A percentile compares a stretch with the other conserved stretches of the same genome.
phyloP scores from a whole-genome alignment of 2,888 invertebrate species.

The Drosophila merina region DNA sequence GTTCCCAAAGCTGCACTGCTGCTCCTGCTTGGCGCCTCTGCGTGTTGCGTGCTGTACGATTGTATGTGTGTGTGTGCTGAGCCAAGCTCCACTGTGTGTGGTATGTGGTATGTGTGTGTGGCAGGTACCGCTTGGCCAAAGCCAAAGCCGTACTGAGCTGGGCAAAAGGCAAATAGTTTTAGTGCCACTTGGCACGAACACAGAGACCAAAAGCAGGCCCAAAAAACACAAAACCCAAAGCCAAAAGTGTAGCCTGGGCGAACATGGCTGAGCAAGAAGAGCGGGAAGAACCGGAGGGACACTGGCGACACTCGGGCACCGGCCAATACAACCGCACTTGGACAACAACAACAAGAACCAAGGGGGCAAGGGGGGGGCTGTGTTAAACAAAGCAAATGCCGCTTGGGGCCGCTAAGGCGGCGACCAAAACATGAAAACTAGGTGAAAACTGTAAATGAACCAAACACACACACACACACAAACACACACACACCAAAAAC shows the following conservation, averaged over 20 bases:
- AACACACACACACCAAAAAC: constrained; percentile 1
- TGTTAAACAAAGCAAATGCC: constrained; percentile 2
- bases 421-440: constrained; percentile 61
- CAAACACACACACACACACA: constrained; percentile 20
- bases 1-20: constrained; percentile 28
- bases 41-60: constrained; percentile 35
- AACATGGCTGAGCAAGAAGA: constrained; percentile 66
- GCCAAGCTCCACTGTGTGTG: constrained; percentile 4
- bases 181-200: constrained; percentile 80
- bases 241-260: constrained; percentile 51
- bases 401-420: constrained; percentile 49
- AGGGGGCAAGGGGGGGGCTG: not conserved
- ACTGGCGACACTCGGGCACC: constrained; percentile 62
- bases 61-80: not conserved
- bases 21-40: constrained; percentile 29
- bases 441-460: constrained; percentile 74
- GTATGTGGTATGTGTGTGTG: constrained; percentile 13
- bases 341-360: not conserved
- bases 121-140: constrained; percentile 32
- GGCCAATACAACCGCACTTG: constrained; percentile 3
- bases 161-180: constrained; percentile 73
- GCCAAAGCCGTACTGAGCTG: constrained; percentile 19
- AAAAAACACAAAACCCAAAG: constrained; percentile 20
- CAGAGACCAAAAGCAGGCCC: constrained; percentile 55
- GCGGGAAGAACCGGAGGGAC: constrained; percentile 1